Evolutionary conservation across 2,797 vertebrate species (phyloP).

Genomic region (Caiman crocodilus): DNA sequence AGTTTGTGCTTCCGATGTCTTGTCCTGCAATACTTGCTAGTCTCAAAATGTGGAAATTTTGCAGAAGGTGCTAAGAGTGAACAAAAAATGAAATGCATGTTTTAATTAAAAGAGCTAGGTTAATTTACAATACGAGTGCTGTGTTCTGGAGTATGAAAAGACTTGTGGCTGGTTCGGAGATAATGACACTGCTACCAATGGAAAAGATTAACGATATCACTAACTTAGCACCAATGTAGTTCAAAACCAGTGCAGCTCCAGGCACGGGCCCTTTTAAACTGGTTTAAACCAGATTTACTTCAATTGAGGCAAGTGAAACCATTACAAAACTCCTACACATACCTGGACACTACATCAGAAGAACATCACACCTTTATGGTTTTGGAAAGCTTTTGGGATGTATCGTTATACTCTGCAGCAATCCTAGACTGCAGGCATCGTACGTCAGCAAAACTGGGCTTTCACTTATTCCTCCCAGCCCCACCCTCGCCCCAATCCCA

Average conservation of each 20-base stretch:
- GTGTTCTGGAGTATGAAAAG: background rate
- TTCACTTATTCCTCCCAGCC: background rate
- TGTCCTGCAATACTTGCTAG: background rate
- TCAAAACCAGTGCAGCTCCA: too few relatives aligned
- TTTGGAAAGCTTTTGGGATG: background rate
- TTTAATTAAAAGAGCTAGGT: background rate
- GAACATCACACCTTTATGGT: background rate
- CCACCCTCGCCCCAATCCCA: background rate
- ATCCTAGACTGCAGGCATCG: background rate
- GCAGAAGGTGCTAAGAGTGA: background rate
- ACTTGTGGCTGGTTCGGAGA: background rate
- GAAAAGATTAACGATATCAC: too few relatives aligned
- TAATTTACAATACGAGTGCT: background rate
- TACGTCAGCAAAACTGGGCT: background rate
- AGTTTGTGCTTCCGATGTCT: conserved; percentile 11
- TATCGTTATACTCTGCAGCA: background rate
- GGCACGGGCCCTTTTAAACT: too few relatives aligned
- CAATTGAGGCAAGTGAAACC: too few relatives aligned
- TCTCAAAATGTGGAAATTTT: background rate
- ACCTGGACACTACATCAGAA: background rate
- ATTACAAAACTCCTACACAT: fast-evolving
- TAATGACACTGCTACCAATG: background rate
- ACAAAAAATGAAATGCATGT: background rate
- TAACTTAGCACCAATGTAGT: too few relatives aligned
- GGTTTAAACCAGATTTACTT: too few relatives aligned